Base-by-base conservation (phyloP, 2,888 invertebrate genomes). In the Agrypnus murinus region DNA sequence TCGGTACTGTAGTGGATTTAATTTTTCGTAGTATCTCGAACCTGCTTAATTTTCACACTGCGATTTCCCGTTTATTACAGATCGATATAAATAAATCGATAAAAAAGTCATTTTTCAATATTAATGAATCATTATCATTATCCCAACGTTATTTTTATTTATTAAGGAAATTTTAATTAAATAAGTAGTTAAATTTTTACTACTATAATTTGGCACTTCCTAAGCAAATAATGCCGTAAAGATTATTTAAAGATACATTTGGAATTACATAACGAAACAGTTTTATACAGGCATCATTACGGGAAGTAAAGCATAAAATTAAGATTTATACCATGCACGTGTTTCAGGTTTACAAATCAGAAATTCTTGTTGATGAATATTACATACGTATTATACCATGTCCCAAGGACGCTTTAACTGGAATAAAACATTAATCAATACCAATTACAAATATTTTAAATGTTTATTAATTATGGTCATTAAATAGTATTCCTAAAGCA, bases 241-340 rank as follows among this genome's bases (percentile, higher is more conserved):
- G 19, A 15, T 19, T 25, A 50, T 38, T 48, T 48, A 50, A 48
- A 63, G 19, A 36, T 46, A 57, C 12, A 32, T 45, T 67, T 48
- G 46, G 19, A 46, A 43, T 46, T 48, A 34, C n/a, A 67, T 68
- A 55, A 34, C 45, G 55, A 63, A 68, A 68, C 53, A 68, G 48
- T 45, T 14, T 36, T 60, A 59, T 43, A 31, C 46, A 36, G 46
- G 31, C 50, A 40, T 9, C 38, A 43, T 32, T 50, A 58, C 50
- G 48, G 69, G 69, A 64, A 69, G 43, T 57, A 58, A 59, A 64
- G 36, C 14, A 63, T 57, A 69, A 64, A 53, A 50, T 65, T 64
- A 64, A 64, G 69, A 69, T 69, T 69, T 65, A 69, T 48, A 53
- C 50, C 15, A 32, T 50, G 43, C 53, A 64, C 69, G 64, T 69